A percentile compares a stretch with the other conserved stretches of the same genome.
Conservation (phyloP, 2,113 vertebrate genomes). For the Urocolius indicus region DNA sequence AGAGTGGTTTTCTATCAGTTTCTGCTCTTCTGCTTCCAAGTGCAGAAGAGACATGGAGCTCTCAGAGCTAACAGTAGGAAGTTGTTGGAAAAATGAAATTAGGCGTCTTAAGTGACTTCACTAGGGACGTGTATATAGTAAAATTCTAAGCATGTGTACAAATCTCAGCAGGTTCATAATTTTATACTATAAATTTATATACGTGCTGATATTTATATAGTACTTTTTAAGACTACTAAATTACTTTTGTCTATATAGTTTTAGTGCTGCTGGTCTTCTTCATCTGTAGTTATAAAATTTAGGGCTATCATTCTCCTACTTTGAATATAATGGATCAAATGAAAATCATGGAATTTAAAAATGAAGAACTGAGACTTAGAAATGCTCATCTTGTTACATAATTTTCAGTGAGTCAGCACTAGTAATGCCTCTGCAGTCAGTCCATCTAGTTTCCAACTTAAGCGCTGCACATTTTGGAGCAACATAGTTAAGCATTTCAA, state of each 20-base stretch:
- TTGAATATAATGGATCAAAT: not conserved
- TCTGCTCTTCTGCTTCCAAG: not conserved
- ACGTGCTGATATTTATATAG: conserved; percentile 54
- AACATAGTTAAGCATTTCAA: not conserved
- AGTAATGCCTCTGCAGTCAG: not conserved
- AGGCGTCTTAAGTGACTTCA: not conserved
- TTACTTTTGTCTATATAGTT: conserved; percentile 4
- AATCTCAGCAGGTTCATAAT: not conserved
- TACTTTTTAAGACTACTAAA: conserved; percentile 52
- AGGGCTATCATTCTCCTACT: not conserved
- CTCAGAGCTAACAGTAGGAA: not conserved
- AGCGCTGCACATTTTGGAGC: conserved; percentile 24
- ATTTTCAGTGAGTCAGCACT: conserved; percentile 38
- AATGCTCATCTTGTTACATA: conserved; percentile 31
- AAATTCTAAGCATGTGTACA: not conserved
- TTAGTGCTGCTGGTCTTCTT: conserved; percentile 39
- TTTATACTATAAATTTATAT: not conserved
- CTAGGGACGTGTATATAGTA: not conserved
- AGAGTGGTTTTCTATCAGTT: not conserved
- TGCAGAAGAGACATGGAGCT: not conserved
- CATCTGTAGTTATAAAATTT: conserved; percentile 42
- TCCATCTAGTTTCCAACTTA: conserved; percentile 12
- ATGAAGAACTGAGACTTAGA: not conserved
- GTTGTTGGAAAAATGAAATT: not conserved
- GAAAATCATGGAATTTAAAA: conserved; percentile 4